Percentiles rank a stretch among this genome's conserved stretches.
These are phyloP conservation scores for Hypomesus transpacificus DNA, from an alignment of 2,113 vertebrate species.

Conservation along the genomic window DNA sequence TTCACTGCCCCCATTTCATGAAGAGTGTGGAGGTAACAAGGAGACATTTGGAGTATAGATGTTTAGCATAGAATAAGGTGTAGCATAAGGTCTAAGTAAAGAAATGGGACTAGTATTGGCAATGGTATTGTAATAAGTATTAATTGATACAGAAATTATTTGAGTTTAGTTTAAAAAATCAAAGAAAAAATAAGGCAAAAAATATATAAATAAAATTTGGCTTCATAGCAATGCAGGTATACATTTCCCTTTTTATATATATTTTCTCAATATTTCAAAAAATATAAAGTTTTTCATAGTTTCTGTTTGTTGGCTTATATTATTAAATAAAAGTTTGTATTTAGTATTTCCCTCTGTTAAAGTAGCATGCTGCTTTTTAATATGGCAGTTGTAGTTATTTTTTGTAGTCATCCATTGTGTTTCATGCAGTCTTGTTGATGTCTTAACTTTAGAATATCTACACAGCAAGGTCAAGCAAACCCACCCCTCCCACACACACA, in stretches of 20 bases:
- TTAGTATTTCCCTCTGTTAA: constrained; percentile 65
- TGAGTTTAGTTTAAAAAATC: constrained; percentile 25
- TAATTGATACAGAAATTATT: constrained; percentile 34
- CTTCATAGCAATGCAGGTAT: constrained; percentile 78
- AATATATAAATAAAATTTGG: constrained; percentile 66
- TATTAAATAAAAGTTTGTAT: constrained; percentile 79
- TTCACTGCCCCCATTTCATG: constrained; percentile 49
- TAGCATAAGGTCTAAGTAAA: constrained; percentile 39
- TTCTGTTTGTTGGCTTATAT: constrained; percentile 71
- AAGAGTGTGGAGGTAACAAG: constrained; percentile 3
- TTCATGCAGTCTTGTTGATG: constrained; percentile 84
- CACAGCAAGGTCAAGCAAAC: constrained; percentile 73
- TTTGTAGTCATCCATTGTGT: constrained; percentile 70
- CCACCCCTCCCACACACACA: constrained; percentile 30
- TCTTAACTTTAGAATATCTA: constrained; percentile 83
- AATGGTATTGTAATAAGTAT: constrained; percentile 46
- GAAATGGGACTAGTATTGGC: constrained; percentile 44
- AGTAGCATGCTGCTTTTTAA: constrained; percentile 79
- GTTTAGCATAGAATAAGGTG: constrained; percentile 34
- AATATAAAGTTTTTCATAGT: constrained; percentile 83
- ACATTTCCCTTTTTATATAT: constrained; percentile 71
- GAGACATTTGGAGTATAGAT: constrained; percentile 2
- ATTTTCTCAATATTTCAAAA: constrained; percentile 76
- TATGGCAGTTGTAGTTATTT: constrained; percentile 78
- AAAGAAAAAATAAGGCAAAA: constrained; percentile 37